These are phyloP conservation scores for Cololabis saira DNA, from an alignment of 2,113 vertebrate genomes.

Conservation along the genomic window DNA sequence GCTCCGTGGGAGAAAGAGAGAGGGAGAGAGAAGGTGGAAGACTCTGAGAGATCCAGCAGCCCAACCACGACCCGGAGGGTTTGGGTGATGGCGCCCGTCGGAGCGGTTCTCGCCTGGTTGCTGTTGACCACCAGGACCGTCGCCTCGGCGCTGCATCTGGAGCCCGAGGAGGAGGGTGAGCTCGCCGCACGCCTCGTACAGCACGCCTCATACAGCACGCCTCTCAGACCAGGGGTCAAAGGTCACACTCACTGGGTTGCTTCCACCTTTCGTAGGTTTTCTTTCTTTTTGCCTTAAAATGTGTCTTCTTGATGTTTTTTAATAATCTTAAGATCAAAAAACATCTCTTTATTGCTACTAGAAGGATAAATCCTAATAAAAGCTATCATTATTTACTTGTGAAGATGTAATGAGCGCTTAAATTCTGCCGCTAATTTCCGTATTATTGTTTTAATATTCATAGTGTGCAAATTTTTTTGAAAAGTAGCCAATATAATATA, in stretches of 20 bases:
- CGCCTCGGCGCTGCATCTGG: constrained; percentile 51
- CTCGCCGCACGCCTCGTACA: neutral
- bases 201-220: constrained; percentile 1
- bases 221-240: neutral
- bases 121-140: constrained; percentile 62
- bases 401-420: no score
- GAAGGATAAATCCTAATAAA: no score
- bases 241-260: constrained; percentile 1
- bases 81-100: constrained; percentile 69
- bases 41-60: neutral
- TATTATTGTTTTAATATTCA: no score
- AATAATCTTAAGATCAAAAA: no score
- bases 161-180: constrained; percentile 68
- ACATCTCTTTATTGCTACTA: no score
- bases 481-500: no score
- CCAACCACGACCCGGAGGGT: constrained; percentile 35
- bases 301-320: no score
- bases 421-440: no score
- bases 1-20: constrained; percentile 26
- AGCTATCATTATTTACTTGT: no score
- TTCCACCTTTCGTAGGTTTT: neutral
- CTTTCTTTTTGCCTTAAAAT: no score
- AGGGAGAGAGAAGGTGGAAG: neutral
- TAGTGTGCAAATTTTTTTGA: no score
- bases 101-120: constrained; percentile 60